Evolutionary conservation across 2,113 vertebrate genomes (phyloP).

Genomic region (Marmota flaviventris): DNA sequence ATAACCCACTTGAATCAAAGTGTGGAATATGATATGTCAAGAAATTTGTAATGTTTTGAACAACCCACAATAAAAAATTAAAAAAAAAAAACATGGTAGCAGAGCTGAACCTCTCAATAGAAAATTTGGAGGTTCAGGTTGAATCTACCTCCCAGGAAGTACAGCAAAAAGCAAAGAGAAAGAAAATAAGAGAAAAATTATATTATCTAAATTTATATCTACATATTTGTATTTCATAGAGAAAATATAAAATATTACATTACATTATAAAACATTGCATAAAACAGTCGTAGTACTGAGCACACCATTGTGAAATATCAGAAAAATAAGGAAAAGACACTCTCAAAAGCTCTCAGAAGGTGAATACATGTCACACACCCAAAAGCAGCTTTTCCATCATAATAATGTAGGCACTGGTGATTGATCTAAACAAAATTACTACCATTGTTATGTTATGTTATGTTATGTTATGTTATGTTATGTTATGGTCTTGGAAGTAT

Average conservation of each 20-base stretch:
- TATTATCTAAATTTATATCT: background rate
- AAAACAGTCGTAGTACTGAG: background rate
- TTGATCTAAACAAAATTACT: background rate
- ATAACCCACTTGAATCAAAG: no score
- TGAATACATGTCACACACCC: background rate
- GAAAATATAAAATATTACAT: background rate
- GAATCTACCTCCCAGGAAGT: background rate
- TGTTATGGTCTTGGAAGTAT: background rate
- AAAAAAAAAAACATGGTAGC: constrained; percentile 19
- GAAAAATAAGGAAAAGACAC: background rate
- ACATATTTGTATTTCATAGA: background rate
- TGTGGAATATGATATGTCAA: no score
- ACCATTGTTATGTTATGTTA: background rate
- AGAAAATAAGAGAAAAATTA: background rate
- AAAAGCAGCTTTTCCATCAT: background rate
- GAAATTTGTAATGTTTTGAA: no score
- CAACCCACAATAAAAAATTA: no score
- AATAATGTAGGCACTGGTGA: background rate
- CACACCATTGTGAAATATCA: background rate
- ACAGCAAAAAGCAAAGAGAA: background rate
- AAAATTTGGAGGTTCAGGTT: background rate
- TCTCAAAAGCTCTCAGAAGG: background rate
- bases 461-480: background rate
- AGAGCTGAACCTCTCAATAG: background rate
- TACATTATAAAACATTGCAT: background rate